A percentile compares a stretch with the other conserved stretches of the same genome.
phyloP scores from a whole-genome alignment of 1,140 invertebrate species.

The Zophobas atratus region DNA sequence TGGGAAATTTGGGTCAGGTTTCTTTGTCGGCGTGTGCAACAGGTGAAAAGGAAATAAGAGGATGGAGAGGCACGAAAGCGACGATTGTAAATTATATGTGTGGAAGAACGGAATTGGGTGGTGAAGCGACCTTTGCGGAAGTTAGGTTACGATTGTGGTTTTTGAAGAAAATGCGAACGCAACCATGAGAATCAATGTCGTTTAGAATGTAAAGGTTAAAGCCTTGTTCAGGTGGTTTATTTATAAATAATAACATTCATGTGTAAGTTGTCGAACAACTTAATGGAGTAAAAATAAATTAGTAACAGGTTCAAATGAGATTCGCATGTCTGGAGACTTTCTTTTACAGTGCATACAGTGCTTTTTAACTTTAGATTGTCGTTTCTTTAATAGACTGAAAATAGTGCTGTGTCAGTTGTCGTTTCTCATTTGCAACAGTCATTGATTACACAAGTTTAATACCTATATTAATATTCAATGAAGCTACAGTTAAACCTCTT shows the following conservation, averaged over 20 bases:
- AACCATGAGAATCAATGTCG: conserved; percentile 34
- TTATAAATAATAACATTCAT: neutral
- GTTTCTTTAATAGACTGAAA: too few relatives aligned
- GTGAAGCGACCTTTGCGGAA: too few relatives aligned
- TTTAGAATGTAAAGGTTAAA: conserved; percentile 27
- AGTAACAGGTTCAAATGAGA: too few relatives aligned
- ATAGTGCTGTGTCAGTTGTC: neutral
- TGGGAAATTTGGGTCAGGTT: conserved; percentile 23
- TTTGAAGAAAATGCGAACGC: conserved; percentile 32
- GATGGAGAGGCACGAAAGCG: neutral
- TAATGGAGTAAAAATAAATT: too few relatives aligned
- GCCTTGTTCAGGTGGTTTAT: conserved; percentile 17
- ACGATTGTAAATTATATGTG: conserved; percentile 32
- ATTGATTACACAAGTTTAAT: conserved; percentile 3
- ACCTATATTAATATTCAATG: conserved; percentile 2
- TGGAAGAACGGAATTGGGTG: conserved; percentile 4
- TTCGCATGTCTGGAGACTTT: too few relatives aligned
- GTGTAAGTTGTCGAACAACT: too few relatives aligned
- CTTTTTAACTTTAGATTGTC: too few relatives aligned
- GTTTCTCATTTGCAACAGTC: neutral
- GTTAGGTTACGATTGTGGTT: too few relatives aligned
- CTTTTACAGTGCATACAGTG: too few relatives aligned
- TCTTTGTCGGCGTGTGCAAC: conserved; percentile 15
- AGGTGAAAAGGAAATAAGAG: conserved; percentile 22
- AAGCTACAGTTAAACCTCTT: conserved; percentile 8